phyloP scores from a whole-genome alignment of 2,888 invertebrate genomes.

The Drosophila rellima region DNA sequence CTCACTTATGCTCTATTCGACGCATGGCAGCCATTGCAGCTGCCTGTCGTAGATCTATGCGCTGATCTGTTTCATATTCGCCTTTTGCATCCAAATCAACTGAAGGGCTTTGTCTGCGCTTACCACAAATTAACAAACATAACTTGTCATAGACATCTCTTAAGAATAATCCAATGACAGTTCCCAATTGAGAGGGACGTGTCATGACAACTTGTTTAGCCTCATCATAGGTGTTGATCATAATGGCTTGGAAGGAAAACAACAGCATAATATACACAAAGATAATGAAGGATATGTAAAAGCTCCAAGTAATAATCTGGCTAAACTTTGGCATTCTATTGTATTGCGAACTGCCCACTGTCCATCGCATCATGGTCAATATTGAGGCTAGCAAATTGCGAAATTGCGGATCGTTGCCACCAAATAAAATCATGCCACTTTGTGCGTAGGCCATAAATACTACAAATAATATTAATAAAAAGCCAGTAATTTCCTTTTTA shows the following conservation, averaged over 20 bases:
- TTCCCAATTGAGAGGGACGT: background rate
- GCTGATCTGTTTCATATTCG: conserved; percentile 2
- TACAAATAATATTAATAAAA: conserved; percentile 41
- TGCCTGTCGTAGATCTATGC: background rate
- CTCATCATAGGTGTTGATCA: conserved; percentile 45
- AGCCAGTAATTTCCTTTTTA: conserved; percentile 49
- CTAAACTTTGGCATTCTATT: background rate
- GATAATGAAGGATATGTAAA: conserved; percentile 47
- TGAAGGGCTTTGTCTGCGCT: background rate
- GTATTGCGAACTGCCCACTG: conserved; percentile 39
- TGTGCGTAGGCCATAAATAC: conserved; percentile 49
- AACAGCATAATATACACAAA: conserved; percentile 50
- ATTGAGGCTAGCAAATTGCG: conserved; percentile 23
- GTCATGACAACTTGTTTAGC: background rate
- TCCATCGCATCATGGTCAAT: conserved; percentile 41
- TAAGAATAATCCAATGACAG: conserved; percentile 10
- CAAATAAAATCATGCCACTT: conserved; percentile 50
- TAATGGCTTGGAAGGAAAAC: conserved; percentile 48
- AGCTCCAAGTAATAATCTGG: conserved; percentile 18
- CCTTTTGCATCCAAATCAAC: conserved; percentile 11
- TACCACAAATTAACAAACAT: background rate
- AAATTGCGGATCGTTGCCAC: conserved; percentile 31
- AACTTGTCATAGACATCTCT: conserved; percentile 15
- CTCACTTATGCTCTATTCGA: background rate
- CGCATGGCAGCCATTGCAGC: background rate